Percentiles rank a stretch among this genome's conserved stretches.
Conservation (phyloP, 2,888 invertebrate genomes). For the Agriopis leucophaearia region DNA sequence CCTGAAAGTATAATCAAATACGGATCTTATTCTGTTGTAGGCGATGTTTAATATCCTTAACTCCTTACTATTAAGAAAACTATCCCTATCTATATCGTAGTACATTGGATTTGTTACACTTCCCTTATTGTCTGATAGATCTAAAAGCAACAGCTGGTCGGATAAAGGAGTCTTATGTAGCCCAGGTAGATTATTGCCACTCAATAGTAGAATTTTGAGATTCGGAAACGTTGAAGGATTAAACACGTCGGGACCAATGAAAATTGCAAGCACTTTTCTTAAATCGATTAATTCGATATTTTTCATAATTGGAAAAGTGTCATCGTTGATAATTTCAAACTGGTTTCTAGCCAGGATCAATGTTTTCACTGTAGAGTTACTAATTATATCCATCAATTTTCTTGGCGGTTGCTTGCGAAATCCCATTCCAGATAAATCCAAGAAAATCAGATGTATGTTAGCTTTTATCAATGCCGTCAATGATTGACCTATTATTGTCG, state of each 20-base stretch:
- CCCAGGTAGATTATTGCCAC: conserved; percentile 83
- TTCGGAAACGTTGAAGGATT: conserved; percentile 78
- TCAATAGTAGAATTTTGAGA: conserved; percentile 79
- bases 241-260: conserved; percentile 80
- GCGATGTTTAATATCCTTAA: conserved; percentile 82
- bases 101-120: conserved; percentile 73
- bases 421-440: conserved; percentile 84
- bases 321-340: conserved; percentile 81
- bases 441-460: conserved; percentile 72
- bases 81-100: conserved; percentile 81
- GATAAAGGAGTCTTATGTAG: conserved; percentile 82
- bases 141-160: conserved; percentile 78
- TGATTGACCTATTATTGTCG: conserved; percentile 72
- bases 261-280: conserved; percentile 78
- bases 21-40: conserved; percentile 82
- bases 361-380: conserved; percentile 78
- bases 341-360: conserved; percentile 84
- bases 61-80: conserved; percentile 79
- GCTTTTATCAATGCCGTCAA: conserved; percentile 65
- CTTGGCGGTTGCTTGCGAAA: conserved; percentile 82
- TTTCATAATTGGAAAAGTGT: conserved; percentile 85
- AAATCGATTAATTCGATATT: conserved; percentile 86
- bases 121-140: conserved; percentile 83
- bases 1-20: conserved; percentile 81
- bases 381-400: conserved; percentile 78